These are phyloP conservation scores for Ostrea edulis DNA, from an alignment of 1,140 invertebrate species.

Conservation along the genomic window DNA sequence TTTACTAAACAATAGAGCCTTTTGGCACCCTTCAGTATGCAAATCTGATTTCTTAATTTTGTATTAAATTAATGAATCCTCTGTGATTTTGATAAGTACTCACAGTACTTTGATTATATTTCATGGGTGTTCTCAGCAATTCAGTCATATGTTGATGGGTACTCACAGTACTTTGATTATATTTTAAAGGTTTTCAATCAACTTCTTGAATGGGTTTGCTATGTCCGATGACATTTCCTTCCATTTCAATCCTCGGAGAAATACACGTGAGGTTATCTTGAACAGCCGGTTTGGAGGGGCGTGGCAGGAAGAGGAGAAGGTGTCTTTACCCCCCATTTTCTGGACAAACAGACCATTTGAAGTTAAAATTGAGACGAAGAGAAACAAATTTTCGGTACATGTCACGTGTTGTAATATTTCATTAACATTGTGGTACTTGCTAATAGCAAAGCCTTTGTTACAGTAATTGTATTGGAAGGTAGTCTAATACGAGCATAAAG, in stretches of 20 bases:
- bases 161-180: background rate
- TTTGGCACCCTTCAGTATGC: background rate
- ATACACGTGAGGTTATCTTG: slow-evolving; percentile 83
- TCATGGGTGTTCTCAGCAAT: slow-evolving; percentile 82
- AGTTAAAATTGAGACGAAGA: slow-evolving; percentile 87
- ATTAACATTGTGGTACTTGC: background rate
- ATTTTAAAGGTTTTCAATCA: slow-evolving; percentile 83
- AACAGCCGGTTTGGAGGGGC: slow-evolving; percentile 84
- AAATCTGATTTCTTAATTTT: background rate
- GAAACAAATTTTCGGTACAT: slow-evolving; percentile 85
- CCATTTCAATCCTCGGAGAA: slow-evolving; percentile 85
- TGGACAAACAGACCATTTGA: slow-evolving; percentile 86
- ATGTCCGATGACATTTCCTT: slow-evolving; percentile 86
- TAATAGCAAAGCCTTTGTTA: background rate
- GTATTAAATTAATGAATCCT: too few relatives aligned
- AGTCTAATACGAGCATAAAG: background rate
- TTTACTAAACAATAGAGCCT: background rate
- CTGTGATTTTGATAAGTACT: too few relatives aligned
- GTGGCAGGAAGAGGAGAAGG: slow-evolving; percentile 87
- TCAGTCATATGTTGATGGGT: too few relatives aligned
- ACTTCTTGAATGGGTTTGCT: slow-evolving; percentile 83
- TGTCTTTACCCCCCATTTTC: slow-evolving; percentile 86
- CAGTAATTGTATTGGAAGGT: background rate
- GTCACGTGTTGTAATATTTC: background rate
- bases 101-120: background rate